phyloP scores from a whole-genome alignment of 2,888 invertebrate genomes.

The Ormyrus nitidulus region DNA sequence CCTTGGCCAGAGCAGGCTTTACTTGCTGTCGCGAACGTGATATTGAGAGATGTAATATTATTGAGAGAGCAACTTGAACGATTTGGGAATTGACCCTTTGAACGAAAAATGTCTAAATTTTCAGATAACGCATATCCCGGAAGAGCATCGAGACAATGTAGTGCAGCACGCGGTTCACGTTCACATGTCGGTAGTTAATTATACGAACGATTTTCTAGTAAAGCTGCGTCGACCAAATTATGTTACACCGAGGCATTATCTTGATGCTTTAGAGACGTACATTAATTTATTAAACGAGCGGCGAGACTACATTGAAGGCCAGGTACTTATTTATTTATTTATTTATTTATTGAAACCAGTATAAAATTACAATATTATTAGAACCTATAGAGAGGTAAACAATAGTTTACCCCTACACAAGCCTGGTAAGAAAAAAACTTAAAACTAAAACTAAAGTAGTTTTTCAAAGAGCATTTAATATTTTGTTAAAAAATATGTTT shows the following conservation, averaged over 20 bases:
- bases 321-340: slow-evolving; percentile 60
- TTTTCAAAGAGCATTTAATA: not conserved
- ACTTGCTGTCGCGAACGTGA: slow-evolving; percentile 90
- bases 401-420: no score
- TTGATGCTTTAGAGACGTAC: slow-evolving; percentile 90
- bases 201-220: slow-evolving; percentile 83
- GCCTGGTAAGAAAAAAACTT: no score
- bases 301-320: slow-evolving; percentile 76
- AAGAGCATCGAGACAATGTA: slow-evolving; percentile 82
- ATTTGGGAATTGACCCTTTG: not conserved
- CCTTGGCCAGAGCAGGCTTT: slow-evolving; percentile 95
- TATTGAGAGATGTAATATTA: slow-evolving; percentile 83
- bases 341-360: not conserved
- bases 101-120: not conserved
- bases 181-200: slow-evolving; percentile 85
- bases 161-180: slow-evolving; percentile 92
- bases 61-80: not conserved
- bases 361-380: not conserved
- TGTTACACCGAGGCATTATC: slow-evolving; percentile 94
- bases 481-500: not conserved
- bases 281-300: slow-evolving; percentile 86
- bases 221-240: slow-evolving; percentile 89
- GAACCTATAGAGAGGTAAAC: not conserved
- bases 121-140: slow-evolving; percentile 82
- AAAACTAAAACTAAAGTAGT: not conserved